Conservation (phyloP, 2,888 invertebrate species). For the Schizaphis graminum region DNA sequence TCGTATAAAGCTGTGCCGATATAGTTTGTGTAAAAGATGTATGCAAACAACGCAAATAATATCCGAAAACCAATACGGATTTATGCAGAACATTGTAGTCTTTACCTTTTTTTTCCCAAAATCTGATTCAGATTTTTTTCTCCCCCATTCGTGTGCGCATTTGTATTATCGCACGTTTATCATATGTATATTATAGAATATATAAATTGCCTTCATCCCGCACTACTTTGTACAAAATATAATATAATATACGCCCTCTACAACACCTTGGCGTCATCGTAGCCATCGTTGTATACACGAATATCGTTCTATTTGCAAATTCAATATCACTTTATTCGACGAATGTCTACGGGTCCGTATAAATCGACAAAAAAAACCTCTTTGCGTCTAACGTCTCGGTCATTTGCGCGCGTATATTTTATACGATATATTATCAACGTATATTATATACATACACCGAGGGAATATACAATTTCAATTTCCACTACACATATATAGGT, state of each 20-base stretch:
- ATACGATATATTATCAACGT: constrained; percentile 1
- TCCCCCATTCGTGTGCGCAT: neutral
- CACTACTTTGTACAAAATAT: neutral
- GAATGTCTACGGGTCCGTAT: neutral
- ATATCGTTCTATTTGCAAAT: constrained; percentile 50
- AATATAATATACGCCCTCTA: constrained; percentile 3
- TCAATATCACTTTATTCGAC: constrained; percentile 34
- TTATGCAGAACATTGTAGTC: neutral
- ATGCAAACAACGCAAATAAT: neutral
- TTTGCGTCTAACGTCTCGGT: constrained; percentile 8
- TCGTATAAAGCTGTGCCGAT: neutral
- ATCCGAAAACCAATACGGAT: constrained; percentile 6
- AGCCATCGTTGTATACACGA: neutral
- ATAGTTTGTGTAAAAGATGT: neutral
- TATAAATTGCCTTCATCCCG: neutral
- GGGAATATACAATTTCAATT: neutral
- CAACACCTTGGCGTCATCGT: constrained; percentile 24
- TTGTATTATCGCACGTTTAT: constrained; percentile 8
- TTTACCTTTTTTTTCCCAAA: neutral
- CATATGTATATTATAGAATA: neutral
- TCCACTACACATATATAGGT: neutral
- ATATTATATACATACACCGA: neutral
- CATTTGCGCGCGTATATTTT: constrained; percentile 9
- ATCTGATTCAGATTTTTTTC: neutral
- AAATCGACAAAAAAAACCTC: neutral